Evolutionary conservation across 2,797 vertebrate genomes (phyloP).

Genomic region (Carapus acus): DNA sequence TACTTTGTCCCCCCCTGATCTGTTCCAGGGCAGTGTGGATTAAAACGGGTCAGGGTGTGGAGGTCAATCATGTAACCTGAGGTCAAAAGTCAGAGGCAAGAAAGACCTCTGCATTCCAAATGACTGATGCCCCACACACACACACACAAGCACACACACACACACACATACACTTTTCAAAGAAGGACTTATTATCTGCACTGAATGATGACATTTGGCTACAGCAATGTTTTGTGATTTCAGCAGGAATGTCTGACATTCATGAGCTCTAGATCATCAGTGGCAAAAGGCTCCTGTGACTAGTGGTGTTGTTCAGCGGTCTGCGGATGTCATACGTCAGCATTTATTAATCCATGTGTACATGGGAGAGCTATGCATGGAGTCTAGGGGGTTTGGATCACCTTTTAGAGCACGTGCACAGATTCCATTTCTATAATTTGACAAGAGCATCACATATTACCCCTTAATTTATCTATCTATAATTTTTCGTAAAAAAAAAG

Average conservation of each 20-base stretch:
- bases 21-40: constrained; percentile 61
- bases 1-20: constrained; percentile 35
- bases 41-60: constrained; percentile 66
- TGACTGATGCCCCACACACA: constrained; percentile 38
- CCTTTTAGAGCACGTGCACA: too few species aligned
- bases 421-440: too few species aligned
- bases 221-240: constrained; percentile 20
- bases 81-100: constrained; percentile 69
- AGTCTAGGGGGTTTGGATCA: neutral
- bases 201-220: constrained; percentile 28
- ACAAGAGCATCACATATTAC: too few species aligned
- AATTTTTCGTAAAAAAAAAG: too few species aligned
- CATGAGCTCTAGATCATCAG: constrained; percentile 36
- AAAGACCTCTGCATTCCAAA: constrained; percentile 70
- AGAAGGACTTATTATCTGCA: constrained; percentile 33
- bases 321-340: constrained; percentile 31
- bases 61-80: constrained; percentile 58
- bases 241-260: constrained; percentile 22
- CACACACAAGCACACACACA: constrained; percentile 27
- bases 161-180: constrained; percentile 27
- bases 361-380: constrained; percentile 36
- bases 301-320: constrained; percentile 36
- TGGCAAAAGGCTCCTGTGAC: constrained; percentile 7
- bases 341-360: constrained; percentile 16
- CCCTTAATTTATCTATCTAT: too few species aligned